Percentiles rank a stretch among this genome's conserved stretches.
These are phyloP conservation scores for Hirudinaria manillensis DNA, from an alignment of 2,888 invertebrate species.

Conservation along the genomic window DNA sequence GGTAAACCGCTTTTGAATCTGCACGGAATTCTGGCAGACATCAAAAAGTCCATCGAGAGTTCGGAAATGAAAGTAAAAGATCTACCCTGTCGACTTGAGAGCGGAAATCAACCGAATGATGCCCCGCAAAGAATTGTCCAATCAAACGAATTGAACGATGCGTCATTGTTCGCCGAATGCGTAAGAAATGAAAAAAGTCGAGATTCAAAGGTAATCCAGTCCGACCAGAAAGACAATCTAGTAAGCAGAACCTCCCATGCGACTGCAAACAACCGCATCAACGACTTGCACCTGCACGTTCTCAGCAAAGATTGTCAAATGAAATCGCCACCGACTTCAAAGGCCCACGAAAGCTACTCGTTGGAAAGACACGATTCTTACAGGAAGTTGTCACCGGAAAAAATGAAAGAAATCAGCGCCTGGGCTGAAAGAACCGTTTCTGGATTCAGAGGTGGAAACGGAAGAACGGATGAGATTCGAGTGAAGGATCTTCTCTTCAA, in stretches of 20 bases:
- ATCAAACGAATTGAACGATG: neutral
- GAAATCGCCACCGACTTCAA: neutral
- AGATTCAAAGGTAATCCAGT: neutral
- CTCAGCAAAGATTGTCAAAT: no score
- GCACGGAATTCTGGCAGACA: neutral
- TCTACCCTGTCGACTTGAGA: neutral
- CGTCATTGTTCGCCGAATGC: neutral
- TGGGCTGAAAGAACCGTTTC: conserved; percentile 19
- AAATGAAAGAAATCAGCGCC: conserved; percentile 21
- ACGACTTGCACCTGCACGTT: no score
- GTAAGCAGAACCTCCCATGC: neutral
- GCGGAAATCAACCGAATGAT: neutral
- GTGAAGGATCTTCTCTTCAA: neutral
- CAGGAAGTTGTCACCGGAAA: conserved; percentile 4
- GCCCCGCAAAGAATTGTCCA: neutral
- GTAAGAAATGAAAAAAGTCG: neutral
- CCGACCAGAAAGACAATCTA: neutral
- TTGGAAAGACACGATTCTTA: neutral
- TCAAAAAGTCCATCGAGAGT: neutral
- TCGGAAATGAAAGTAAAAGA: neutral
- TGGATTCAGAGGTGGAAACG: neutral
- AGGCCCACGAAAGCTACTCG: neutral
- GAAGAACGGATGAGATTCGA: neutral
- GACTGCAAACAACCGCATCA: neutral
- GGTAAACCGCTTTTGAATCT: neutral